These are phyloP conservation scores for Tupiocoris notatus DNA, from an alignment of 2,888 invertebrate genomes.

Conservation along the genomic window DNA sequence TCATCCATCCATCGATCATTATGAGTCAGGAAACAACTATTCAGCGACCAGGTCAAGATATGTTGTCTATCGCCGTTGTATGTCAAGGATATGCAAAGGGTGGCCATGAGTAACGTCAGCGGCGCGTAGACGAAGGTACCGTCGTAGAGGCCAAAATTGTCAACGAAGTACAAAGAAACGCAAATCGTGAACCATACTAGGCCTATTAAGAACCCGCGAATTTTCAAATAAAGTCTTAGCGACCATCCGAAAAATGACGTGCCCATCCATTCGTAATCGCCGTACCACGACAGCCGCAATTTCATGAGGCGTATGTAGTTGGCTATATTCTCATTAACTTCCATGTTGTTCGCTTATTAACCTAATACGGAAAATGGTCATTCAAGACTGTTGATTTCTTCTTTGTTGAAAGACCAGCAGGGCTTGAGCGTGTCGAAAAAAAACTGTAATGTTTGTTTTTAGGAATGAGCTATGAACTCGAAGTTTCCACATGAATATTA, in stretches of 20 bases:
- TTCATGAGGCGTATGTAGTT: neutral
- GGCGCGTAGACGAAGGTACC: slow-evolving; percentile 2
- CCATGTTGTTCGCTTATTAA: too few relatives aligned
- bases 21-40: neutral
- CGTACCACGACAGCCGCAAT: neutral
- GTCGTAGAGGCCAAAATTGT: neutral
- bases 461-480: too few relatives aligned
- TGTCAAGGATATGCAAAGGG: neutral
- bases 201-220: neutral
- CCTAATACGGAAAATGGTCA: too few relatives aligned
- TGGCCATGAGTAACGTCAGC: neutral
- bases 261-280: neutral
- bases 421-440: too few relatives aligned
- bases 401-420: too few relatives aligned
- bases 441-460: too few relatives aligned
- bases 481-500: too few relatives aligned
- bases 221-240: neutral
- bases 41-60: neutral
- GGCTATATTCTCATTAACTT: neutral
- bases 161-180: neutral
- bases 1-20: slow-evolving; percentile 3
- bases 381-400: too few relatives aligned
- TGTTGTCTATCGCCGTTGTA: neutral
- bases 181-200: neutral
- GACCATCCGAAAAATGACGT: neutral